phyloP scores from a whole-genome alignment of 2,888 invertebrate genomes.

The Watsonalla binaria region DNA sequence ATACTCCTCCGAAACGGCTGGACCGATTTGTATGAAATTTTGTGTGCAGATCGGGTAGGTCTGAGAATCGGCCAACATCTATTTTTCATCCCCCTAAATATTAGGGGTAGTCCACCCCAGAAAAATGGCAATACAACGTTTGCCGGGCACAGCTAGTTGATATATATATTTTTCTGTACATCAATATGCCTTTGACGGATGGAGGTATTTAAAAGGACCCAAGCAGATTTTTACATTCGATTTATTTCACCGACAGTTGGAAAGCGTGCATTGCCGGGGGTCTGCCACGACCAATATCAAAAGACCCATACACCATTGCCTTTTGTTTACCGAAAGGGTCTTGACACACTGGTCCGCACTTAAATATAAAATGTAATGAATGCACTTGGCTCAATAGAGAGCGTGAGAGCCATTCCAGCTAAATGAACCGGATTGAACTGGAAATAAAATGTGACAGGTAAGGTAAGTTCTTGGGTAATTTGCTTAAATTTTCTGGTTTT shows the following conservation, averaged over 20 bases:
- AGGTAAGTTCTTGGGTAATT: not conserved
- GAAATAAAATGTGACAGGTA: constrained; percentile 17
- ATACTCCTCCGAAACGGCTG: no score
- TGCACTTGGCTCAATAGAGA: constrained; percentile 36
- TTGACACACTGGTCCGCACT: constrained; percentile 15
- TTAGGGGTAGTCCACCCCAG: no score
- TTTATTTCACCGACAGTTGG: constrained; percentile 24
- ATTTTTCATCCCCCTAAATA: no score
- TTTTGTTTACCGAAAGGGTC: constrained; percentile 5
- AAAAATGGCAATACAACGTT: no score
- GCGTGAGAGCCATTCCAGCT: constrained; percentile 31
- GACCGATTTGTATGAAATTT: no score
- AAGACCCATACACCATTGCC: constrained; percentile 1
- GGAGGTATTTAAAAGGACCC: not conserved
- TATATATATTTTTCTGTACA: not conserved
- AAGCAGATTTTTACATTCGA: not conserved
- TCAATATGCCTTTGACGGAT: not conserved
- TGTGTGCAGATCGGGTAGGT: no score
- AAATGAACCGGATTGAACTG: constrained; percentile 33
- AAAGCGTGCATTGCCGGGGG: constrained; percentile 27
- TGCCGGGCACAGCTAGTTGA: no score
- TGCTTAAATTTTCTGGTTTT: not conserved
- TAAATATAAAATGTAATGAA: constrained; percentile 20
- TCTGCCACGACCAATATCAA: constrained; percentile 11
- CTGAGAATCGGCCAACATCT: no score